These are phyloP conservation scores for Tadarida brasiliensis DNA, from an alignment of 2,797 vertebrate genomes.

Conservation along the genomic window DNA sequence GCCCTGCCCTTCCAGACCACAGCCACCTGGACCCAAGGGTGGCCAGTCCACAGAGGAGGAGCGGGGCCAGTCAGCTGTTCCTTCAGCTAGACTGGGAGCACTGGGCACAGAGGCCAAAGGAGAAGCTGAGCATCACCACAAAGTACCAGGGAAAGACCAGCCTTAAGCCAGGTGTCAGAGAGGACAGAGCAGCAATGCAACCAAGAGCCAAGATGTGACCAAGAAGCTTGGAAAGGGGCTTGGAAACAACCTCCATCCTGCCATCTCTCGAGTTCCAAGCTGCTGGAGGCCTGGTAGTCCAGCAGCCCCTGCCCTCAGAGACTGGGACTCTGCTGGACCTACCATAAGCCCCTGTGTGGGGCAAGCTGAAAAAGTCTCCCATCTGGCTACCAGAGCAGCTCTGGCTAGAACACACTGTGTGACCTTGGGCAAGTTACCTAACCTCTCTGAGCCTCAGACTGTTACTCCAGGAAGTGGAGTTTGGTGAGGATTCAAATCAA, in stretches of 20 bases:
- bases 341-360: neutral
- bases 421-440: neutral
- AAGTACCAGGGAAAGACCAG: neutral
- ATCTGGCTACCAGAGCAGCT: neutral
- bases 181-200: neutral
- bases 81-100: neutral
- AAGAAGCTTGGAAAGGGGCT: neutral
- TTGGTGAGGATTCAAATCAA: neutral
- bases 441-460: neutral
- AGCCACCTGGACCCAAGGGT: neutral
- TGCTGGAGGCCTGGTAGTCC: neutral
- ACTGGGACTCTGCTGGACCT: neutral
- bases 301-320: accelerated
- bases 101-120: neutral
- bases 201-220: neutral
- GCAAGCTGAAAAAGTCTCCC: neutral
- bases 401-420: neutral
- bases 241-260: neutral
- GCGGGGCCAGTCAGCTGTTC: neutral
- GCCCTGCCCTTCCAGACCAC: neutral
- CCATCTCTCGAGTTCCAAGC: neutral
- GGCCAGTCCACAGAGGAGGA: neutral
- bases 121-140: neutral
- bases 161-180: neutral
- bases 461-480: neutral